Conservation (phyloP, 2,113 vertebrate genomes). For the Lepisosteus osseus region DNA sequence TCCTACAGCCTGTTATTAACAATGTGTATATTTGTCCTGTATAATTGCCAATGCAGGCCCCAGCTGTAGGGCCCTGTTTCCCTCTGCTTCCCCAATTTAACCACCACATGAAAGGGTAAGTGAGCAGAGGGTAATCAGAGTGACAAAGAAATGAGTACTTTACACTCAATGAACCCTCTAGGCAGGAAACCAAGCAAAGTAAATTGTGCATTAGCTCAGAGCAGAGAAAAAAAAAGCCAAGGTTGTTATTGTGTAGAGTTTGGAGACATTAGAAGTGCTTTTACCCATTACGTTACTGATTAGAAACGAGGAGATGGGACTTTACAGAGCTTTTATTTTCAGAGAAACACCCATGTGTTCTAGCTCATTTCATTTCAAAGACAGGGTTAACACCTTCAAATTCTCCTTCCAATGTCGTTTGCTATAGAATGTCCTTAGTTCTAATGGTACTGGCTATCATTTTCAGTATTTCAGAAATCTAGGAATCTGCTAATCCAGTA, state of each 20-base stretch:
- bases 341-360: neutral
- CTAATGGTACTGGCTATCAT: too few relatives aligned
- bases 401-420: too few relatives aligned
- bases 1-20: constrained; percentile 6
- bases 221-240: neutral
- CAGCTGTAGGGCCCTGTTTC: neutral
- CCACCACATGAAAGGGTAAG: neutral
- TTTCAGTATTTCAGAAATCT: too few relatives aligned
- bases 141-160: neutral
- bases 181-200: neutral
- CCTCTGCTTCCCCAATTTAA: neutral
- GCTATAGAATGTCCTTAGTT: too few relatives aligned
- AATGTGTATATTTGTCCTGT: neutral
- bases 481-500: too few relatives aligned
- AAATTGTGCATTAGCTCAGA: neutral
- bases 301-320: neutral
- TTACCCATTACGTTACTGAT: neutral
- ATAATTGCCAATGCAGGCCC: neutral
- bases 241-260: neutral
- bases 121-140: neutral
- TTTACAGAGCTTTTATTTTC: neutral
- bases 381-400: too few relatives aligned
- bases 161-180: neutral
- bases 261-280: neutral
- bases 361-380: too few relatives aligned